Evolutionary conservation across 2,113 vertebrate genomes (phyloP), one percentile per base, ranked within the genome.

Genomic region (Hippocampus barbouri): DNA sequence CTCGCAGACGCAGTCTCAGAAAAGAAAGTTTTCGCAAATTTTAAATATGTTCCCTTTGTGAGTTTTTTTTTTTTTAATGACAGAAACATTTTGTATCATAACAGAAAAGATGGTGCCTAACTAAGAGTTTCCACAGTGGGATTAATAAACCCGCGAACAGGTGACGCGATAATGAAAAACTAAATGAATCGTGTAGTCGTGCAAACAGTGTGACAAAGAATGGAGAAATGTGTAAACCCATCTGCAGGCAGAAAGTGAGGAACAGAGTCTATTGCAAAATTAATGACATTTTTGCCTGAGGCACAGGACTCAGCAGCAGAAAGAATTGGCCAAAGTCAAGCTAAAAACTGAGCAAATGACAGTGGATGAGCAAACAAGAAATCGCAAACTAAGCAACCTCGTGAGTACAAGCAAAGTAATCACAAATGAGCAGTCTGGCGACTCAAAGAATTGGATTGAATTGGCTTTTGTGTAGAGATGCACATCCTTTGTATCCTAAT

Each of bases 231-330:
- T 66, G 64, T 18, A 66, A 66, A 23, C 14, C 43, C n/a, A 66
- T 16, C 41, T 45, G 64, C 64, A 16, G 15, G 43, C 34, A 66
- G 14, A 66, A 41, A 65, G 63, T 45, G 21, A 23, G 40, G 10
- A 65, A 65, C 41, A 15, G 63, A 43, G 64, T 49, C 64, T 47
- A 8, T 45, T 66, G 64, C 20, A 66, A 66, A 47, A 66, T 66
- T 66, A 47, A 49, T 66, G 41, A 66, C 41, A 47, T 66, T 47
- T 66, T 45, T 47, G 64, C 64, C 64, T 25, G 23, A 47, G 43
- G 64, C 64, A 65, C 21, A 25, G 14, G 40, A 65, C 63, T 63
- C 61, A 43, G 63, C n/a, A 40, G 40, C 63, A 65, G 40, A 65
- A 43, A 23, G 40, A 65, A 45, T 65, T 65, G 63, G 21, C 21